Conservation (phyloP, 2,797 vertebrate genomes). For the Salmo trutta region DNA sequence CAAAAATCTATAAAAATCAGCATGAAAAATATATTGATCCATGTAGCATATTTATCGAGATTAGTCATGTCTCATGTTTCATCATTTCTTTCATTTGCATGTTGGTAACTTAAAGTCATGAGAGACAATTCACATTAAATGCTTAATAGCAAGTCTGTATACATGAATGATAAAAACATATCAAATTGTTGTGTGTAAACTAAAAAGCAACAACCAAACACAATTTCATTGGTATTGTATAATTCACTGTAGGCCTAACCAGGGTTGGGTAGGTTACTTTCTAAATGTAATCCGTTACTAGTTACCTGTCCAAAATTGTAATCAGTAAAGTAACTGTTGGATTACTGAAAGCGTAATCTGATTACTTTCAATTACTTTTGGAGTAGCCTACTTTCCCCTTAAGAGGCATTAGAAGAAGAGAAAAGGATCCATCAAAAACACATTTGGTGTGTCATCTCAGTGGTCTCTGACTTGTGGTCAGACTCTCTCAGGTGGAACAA, state of each 20-base stretch:
- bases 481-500: no score
- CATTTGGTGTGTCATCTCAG: no score
- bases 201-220: not conserved
- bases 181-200: not conserved
- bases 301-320: no score
- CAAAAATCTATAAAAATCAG: not conserved
- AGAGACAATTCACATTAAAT: not conserved
- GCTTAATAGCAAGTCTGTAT: not conserved
- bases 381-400: no score
- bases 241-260: not conserved
- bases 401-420: no score
- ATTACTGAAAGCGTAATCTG: no score
- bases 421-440: no score
- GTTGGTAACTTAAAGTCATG: not conserved
- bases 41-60: not conserved
- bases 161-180: not conserved
- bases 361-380: no score
- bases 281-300: no score
- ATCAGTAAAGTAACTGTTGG: no score
- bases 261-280: no score
- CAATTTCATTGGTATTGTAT: not conserved
- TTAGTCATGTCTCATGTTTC: not conserved
- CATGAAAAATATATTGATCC: not conserved
- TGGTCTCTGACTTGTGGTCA: no score
- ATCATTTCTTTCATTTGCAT: not conserved